Conservation (phyloP, 1,140 invertebrate species). For the Paraescarpia echinospica region DNA sequence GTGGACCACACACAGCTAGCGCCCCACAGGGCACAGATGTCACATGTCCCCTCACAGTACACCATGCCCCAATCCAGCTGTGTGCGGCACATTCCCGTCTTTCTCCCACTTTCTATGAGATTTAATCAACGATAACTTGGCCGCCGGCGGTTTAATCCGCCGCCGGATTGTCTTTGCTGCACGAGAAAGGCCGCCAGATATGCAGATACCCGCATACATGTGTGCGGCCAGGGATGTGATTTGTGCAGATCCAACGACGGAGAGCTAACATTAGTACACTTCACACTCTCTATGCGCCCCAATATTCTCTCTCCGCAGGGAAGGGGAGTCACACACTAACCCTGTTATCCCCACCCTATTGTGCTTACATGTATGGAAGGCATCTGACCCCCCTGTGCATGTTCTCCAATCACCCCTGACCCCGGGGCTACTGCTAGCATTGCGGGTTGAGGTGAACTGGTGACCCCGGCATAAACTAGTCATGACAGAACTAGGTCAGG, state of each 20-base stretch:
- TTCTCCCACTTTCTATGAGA: conserved; percentile 5
- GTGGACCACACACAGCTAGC: neutral
- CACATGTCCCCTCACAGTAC: neutral
- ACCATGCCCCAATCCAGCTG: neutral
- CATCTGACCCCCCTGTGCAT: neutral
- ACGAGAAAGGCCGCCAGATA: neutral
- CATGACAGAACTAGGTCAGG: neutral
- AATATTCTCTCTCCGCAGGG: neutral
- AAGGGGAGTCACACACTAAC: neutral
- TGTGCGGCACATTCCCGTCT: neutral
- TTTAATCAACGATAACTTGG: neutral
- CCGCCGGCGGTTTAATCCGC: neutral
- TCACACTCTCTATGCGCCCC: neutral
- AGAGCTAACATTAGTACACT: neutral
- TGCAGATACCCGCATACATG: neutral
- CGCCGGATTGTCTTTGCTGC: neutral
- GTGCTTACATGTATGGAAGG: neutral
- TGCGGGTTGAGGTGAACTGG: neutral
- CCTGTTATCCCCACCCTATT: neutral
- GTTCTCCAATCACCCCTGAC: neutral
- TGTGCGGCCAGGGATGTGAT: neutral
- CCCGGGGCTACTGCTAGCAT: neutral
- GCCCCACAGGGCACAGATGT: neutral
- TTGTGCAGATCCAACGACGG: neutral
- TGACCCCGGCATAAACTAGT: neutral